Base-by-base conservation (phyloP, 1,140 invertebrate species). In the Lycorma delicatula region DNA sequence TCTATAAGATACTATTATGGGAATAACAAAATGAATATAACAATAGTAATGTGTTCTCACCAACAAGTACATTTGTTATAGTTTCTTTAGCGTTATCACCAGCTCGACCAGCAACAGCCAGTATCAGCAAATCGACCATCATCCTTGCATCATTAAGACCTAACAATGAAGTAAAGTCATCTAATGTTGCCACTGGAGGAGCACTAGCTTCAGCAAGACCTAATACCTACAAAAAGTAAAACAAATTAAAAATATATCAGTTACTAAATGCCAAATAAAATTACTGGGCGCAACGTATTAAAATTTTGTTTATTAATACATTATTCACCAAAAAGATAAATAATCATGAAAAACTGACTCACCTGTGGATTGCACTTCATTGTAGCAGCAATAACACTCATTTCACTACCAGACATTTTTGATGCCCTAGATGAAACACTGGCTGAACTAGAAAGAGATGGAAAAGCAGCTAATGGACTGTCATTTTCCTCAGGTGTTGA, bases 341-440 rank as follows among this genome's bases (percentile, higher is more conserved):
- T n/a, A n/a, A n/a, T n/a, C n/a, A n/a, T n/a, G n/a, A n/a, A n/a
- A n/a, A n/a, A n/a, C n/a, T n/a, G 69, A 16, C 71, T 71, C 53
- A 84, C 81, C 64, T 84, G 82, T 11, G 84, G 82, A 61, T 91
- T 85, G 16, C 89, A 88, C 0, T 89, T 91, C 66, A 93, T 81
- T 1, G 90, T 93, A 3, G 91, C 91, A 0, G 91, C 91, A 53
- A 93, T 88, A 0, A 94, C 89, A 34, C 90, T 93, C 76, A 93
- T 91, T 1, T 89, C 88, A 65, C 86, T 92, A 0, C 87, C 86
- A 0, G 88, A 91, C 82, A 91, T 89, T 64, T 86, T 85, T 0
- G 89, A 89, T 44, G 87, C 86, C 55, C 86, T 78, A 0, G 80
- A 78, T 0, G 81, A 81, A 4, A 82, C 65, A 58, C 81, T 81